Evolutionary conservation across 2,113 vertebrate genomes (phyloP), one percentile per base, ranked within the genome.

Genomic region (Phyllostomus hastatus): DNA sequence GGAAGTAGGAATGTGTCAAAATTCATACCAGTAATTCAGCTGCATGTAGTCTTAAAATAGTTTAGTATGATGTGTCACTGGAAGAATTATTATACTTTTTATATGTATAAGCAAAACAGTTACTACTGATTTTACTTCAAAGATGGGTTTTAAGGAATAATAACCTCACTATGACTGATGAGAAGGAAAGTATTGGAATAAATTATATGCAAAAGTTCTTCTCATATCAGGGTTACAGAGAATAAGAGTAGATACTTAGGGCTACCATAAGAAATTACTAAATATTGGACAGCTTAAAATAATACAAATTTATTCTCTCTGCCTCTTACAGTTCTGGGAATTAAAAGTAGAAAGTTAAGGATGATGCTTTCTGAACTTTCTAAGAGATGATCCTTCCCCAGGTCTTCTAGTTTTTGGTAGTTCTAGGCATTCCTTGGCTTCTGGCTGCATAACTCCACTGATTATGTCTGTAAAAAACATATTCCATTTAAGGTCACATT

Each of bases 1-100:
- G 97, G 98, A 98, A 97, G 96, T 98, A 96, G 97, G 97, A 96
- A 17, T 50, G 96, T 98, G 97, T 98, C 97, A 98, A 98, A 80
- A 97, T 93, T 98, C 69, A 64, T 95, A 97, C 95, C 97, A 98
- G 94, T 97, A 98, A 96, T 98, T 98, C 97, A 97, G 96, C 85
- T 96, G 98, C 87, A 96, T 98, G 35, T 78, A 95, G 81, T 98
- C 73, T 97, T 97, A 98, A 98, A 98, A 97, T 97, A 99, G 96
- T 97, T 99, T 98, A 96, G 91, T 98, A 97, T 98, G 98, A 54
- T 91, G 15, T 89, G 12, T 43, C 83, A 9, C 14, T 88, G 41
- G 59, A 95, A 12, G 28, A 79, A 48, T 69, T 43, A 67, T 75
- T 69, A 82, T 16, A 26, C 5, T 19, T 92, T 72, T 92, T 79